A percentile compares a stretch with the other conserved stretches of the same genome.
These are phyloP conservation scores for Hapalemur alaotrensis DNA, from an alignment of 2,797 vertebrate genomes.

Conservation along the genomic window DNA sequence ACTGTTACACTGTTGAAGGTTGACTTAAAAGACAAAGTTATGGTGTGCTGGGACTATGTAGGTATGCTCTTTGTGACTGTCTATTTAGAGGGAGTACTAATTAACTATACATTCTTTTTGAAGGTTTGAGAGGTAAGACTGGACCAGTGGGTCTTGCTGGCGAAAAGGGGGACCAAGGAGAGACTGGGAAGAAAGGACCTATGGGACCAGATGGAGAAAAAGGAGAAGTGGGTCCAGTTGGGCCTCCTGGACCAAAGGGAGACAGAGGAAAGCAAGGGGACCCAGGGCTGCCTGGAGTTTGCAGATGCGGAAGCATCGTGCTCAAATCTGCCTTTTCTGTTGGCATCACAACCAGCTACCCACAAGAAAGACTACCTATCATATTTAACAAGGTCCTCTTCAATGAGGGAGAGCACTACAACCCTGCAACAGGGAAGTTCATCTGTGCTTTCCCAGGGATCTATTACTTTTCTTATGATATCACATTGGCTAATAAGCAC, in stretches of 20 bases:
- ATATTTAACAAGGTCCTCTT: slow-evolving; percentile 97
- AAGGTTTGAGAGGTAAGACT: slow-evolving; percentile 94
- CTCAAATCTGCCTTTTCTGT: slow-evolving; percentile 97
- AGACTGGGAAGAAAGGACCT: slow-evolving; percentile 93
- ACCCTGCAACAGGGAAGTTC: slow-evolving; percentile 94
- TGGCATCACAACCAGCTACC: slow-evolving; percentile 98
- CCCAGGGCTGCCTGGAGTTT: slow-evolving; percentile 89
- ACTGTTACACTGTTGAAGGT: background rate
- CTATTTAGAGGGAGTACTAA: background rate
- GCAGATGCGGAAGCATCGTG: slow-evolving; percentile 93
- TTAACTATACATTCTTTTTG: slow-evolving; percentile 81
- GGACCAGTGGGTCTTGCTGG: slow-evolving; percentile 92
- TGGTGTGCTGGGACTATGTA: background rate
- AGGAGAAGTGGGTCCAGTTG: slow-evolving; percentile 88
- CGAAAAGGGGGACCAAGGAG: slow-evolving; percentile 92
- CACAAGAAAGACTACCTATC: slow-evolving; percentile 93
- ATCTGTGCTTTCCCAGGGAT: slow-evolving; percentile 96
- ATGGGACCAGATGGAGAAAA: slow-evolving; percentile 87
- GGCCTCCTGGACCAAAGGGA: slow-evolving; percentile 90
- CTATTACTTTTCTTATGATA: slow-evolving; percentile 98
- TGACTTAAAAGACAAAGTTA: background rate
- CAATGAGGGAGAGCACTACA: slow-evolving; percentile 96
- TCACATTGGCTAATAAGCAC: slow-evolving; percentile 97
- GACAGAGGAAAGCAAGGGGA: slow-evolving; percentile 91
- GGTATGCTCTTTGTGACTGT: background rate